Base-by-base conservation (phyloP, 2,797 vertebrate species). In the Menidia menidia region DNA sequence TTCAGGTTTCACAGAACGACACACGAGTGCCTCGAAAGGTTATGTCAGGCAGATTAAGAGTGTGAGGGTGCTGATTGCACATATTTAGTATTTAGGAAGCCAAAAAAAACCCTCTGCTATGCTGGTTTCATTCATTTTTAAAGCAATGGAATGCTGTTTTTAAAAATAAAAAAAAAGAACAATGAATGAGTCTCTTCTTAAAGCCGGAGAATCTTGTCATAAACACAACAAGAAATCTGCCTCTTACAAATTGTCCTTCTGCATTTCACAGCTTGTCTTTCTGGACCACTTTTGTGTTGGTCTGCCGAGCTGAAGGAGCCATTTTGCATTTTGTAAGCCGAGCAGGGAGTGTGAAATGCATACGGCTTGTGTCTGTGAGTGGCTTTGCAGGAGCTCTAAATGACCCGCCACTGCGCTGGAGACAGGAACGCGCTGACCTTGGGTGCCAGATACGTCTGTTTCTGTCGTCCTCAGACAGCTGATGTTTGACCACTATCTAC, bases 401-500 rank as follows among this genome's bases (percentile, higher is more conserved):
- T 72, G 72, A 53, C 78, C 73, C 78, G 80, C 68, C 44, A 41
- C 73, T 74, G 72, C 25, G 50, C 73, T 14, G 50, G 57, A 81
- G 76, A 87, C 47, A 81, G 88, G 79, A 89, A 88, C 75, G 63
- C 80, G 73, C 82, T 87, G 91, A 94, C 93, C 94, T 95, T 93
- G 90, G 81, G 81, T 91, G 87, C 85, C 80, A 84, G 85, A 87
- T 74, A 77, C 86, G 88, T 91, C 82, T 84, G 77, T 78, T 86
- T 80, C 78, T 32, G 87, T 90, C 87, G 90, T 89, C 79, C 86
- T 78, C 86, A 90, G 89, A 93, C 90, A 92, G 88, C 77, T 73
- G 63, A 85, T 88, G 92, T 93, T 91, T 92, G 91, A 90, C 91
- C 89, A 88, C 91, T 87, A 89, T 85, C 88, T 81, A 53, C 72